These are phyloP conservation scores for Dryobates pubescens DNA, from an alignment of 2,797 vertebrate species.

Conservation along the genomic window DNA sequence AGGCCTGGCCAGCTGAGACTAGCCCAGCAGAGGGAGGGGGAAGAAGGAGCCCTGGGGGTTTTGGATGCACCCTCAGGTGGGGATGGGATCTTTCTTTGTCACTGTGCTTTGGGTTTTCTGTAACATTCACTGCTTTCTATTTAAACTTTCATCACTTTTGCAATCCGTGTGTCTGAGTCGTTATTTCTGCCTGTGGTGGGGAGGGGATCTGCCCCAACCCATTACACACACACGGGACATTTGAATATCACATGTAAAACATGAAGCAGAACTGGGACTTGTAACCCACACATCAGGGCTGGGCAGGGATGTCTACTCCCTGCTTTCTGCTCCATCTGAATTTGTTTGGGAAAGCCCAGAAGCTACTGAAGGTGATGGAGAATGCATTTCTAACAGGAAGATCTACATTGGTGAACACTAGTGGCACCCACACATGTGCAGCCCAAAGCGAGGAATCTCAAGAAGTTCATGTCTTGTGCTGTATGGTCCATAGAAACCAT, in stretches of 20 bases:
- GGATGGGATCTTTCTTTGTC: too few relatives aligned
- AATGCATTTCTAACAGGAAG: neutral
- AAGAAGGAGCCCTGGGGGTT: too few relatives aligned
- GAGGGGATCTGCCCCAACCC: too few relatives aligned
- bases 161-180: too few relatives aligned
- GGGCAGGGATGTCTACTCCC: neutral
- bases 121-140: too few relatives aligned
- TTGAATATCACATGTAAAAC: neutral
- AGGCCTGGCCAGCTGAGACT: too few relatives aligned
- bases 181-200: too few relatives aligned
- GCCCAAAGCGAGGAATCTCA: neutral
- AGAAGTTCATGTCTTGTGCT: neutral
- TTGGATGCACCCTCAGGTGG: too few relatives aligned
- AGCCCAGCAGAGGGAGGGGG: too few relatives aligned
- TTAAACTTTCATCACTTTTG: too few relatives aligned
- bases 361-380: neutral
- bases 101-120: too few relatives aligned
- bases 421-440: neutral
- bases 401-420: neutral
- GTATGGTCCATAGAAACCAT: too few relatives aligned
- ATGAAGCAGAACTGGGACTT: neutral
- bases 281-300: neutral
- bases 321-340: neutral
- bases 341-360: neutral
- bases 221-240: rapidly evolving